A percentile compares a stretch with the other conserved stretches of the same genome.
phyloP scores from a whole-genome alignment of 2,888 invertebrate species.

The Salticus scenicus region DNA sequence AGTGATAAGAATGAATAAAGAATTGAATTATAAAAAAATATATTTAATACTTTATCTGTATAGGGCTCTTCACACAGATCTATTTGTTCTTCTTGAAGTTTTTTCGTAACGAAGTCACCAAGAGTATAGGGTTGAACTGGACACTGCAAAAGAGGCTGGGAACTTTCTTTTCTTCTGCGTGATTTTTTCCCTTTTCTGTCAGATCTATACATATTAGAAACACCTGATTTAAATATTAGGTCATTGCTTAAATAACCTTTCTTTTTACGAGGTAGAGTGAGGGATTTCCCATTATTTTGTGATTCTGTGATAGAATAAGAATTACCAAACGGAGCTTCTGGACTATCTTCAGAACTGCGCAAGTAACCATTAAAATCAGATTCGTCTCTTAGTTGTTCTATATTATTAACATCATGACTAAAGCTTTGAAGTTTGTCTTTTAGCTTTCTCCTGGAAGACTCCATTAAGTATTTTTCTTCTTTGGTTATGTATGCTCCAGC shows the following conservation, averaged over 20 bases:
- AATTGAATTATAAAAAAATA: no score
- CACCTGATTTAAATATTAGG: slow-evolving; percentile 28
- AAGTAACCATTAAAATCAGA: slow-evolving; percentile 51
- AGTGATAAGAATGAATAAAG: no score
- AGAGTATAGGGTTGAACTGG: slow-evolving; percentile 56
- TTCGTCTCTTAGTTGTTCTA: slow-evolving; percentile 7
- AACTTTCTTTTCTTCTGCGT: slow-evolving; percentile 40
- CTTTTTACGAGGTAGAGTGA: slow-evolving; percentile 50
- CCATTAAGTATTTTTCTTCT: slow-evolving; percentile 57
- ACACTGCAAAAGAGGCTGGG: slow-evolving; percentile 30
- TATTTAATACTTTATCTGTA: slow-evolving; percentile 74
- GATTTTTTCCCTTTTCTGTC: slow-evolving; percentile 59
- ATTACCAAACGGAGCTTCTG: slow-evolving; percentile 8
- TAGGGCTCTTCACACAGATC: slow-evolving; percentile 75
- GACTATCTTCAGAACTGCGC: not conserved
- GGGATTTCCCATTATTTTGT: slow-evolving; percentile 26
- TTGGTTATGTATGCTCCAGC: slow-evolving; percentile 53
- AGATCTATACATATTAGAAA: slow-evolving; percentile 26
- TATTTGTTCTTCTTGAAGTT: slow-evolving; percentile 75
- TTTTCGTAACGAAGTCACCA: slow-evolving; percentile 72
- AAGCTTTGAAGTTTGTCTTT: slow-evolving; percentile 45
- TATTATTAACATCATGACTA: not conserved
- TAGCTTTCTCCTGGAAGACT: slow-evolving; percentile 44
- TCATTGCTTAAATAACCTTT: slow-evolving; percentile 39
- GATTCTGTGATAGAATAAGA: not conserved